Base-by-base conservation (phyloP, 2,113 vertebrate genomes). In the Phalacrocorax carbo region DNA sequence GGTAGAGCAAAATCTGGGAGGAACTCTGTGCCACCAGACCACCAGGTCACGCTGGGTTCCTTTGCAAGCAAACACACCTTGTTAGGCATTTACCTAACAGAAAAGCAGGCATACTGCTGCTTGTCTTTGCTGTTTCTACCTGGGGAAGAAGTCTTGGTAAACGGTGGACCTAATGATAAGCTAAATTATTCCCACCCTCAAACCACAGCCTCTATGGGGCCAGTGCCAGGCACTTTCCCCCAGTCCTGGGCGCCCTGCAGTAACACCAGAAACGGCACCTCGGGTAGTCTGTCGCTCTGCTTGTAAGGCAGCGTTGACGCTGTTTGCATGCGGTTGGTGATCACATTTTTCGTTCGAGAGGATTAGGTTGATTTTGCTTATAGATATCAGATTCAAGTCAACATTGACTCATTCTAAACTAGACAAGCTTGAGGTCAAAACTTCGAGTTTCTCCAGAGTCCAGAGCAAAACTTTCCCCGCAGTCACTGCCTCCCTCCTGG, bases 301-400 rank as follows among this genome's bases (percentile, higher is more conserved):
- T 57, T 32, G 4, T 29, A 22, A 14, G 0, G 8, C 62, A 85
- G 57, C 3, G 1, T 0, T 69, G 44, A 15, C 36, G 32, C 30
- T 65, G 8, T 52, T 75, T 57, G 65, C 42, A 2, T 19, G 65
- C 4, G 9, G 58, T 32, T 48, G 36, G 15, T 15, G 34, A 60
- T 27, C 9, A 8, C 11, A 12, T 54, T 86, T 93, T 69, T 76
- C 16, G 10, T 62, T 60, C 52, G 22, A 61, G 51, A 80, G 15
- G 17, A 51, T 77, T 62, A 10, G 13, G 5, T 30, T 80, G 22
- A 73, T 79, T 76, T 71, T 86, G 22, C 26, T 91, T 51, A 64
- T 1, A 69, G 48, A 32, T 55, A n/a, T 2, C 20, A 46, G 22
- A 20, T 78, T 81, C 30, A 49, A 71, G 34, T 22, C 55, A 76